Evolutionary conservation across 2,888 invertebrate species (phyloP).

Genomic region (Hofmannophila pseudospretella): DNA sequence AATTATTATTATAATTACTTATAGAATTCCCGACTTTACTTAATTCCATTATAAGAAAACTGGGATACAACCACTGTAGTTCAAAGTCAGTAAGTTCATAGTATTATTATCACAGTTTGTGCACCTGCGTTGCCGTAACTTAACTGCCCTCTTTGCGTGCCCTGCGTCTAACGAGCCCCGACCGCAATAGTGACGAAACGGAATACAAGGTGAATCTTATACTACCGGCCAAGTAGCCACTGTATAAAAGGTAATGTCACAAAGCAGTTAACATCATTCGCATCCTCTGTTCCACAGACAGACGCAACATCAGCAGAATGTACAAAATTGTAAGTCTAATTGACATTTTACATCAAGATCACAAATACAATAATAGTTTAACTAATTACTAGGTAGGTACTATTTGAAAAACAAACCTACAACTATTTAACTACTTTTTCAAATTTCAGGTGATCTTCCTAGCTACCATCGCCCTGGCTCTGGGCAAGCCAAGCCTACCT

Average conservation of each 20-base stretch:
- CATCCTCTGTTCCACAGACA: slow-evolving; percentile 51
- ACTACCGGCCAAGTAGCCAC: slow-evolving; percentile 23
- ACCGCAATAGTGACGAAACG: slow-evolving; percentile 50
- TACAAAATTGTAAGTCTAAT: slow-evolving; percentile 55
- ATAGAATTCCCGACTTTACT: too few relatives aligned
- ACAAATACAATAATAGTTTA: too few relatives aligned
- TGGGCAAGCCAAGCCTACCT: slow-evolving; percentile 49
- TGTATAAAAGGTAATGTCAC: slow-evolving; percentile 70
- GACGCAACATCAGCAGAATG: slow-evolving; percentile 47
- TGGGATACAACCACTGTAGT: too few relatives aligned
- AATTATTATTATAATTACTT: too few relatives aligned
- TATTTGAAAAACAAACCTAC: too few relatives aligned
- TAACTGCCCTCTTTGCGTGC: slow-evolving; percentile 65
- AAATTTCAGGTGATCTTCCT: slow-evolving; percentile 56
- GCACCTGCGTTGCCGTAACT: slow-evolving; percentile 47
- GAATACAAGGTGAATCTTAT: slow-evolving; percentile 72
- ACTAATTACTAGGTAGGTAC: too few relatives aligned
- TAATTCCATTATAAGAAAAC: too few relatives aligned
- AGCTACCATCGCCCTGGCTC: slow-evolving; percentile 47
- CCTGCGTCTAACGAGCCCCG: slow-evolving; percentile 50
- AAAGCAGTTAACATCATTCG: slow-evolving; percentile 48
- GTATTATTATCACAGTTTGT: slow-evolving; percentile 33
- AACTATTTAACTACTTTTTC: too few relatives aligned
- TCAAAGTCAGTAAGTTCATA: too few relatives aligned
- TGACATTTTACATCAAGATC: too few relatives aligned